These are phyloP conservation scores for Rhinatrema bivittatum DNA, from an alignment of 2,797 vertebrate genomes.

Conservation along the genomic window DNA sequence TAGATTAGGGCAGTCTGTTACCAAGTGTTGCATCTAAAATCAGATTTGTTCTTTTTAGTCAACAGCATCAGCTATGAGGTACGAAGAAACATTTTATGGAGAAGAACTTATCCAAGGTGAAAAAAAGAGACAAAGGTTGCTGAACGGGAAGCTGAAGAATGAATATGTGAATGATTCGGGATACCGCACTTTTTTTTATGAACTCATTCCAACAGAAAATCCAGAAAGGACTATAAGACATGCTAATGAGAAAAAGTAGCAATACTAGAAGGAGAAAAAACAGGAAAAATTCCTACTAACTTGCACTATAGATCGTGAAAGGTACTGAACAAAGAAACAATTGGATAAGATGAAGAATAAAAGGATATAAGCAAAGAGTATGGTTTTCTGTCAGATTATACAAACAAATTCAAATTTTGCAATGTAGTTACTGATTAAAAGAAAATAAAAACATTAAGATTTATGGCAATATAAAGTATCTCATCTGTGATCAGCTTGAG, in stretches of 20 bases:
- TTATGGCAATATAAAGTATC: no score
- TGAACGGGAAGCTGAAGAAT: constrained; percentile 89
- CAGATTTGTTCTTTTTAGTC: constrained; percentile 75
- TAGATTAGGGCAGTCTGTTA: no score
- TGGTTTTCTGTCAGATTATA: no score
- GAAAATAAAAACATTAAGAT: no score
- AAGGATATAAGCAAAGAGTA: background rate
- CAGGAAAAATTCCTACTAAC: background rate
- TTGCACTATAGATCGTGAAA: constrained; percentile 6
- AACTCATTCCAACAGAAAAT: constrained; percentile 75
- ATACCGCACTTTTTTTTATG: constrained; percentile 74
- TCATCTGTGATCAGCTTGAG: no score
- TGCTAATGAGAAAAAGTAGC: background rate
- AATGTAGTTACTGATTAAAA: no score
- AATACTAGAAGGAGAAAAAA: background rate
- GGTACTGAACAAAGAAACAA: background rate
- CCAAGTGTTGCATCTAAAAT: no score
- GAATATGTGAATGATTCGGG: constrained; percentile 85
- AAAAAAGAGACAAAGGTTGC: constrained; percentile 81
- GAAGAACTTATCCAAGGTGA: constrained; percentile 71
- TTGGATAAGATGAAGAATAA: background rate
- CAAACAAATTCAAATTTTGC: no score
- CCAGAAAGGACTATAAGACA: constrained; percentile 66
- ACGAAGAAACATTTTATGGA: constrained; percentile 85
- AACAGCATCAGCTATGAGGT: constrained; percentile 90